phyloP scores from a whole-genome alignment of 1,140 invertebrate genomes.

The Ceratina australensis region DNA sequence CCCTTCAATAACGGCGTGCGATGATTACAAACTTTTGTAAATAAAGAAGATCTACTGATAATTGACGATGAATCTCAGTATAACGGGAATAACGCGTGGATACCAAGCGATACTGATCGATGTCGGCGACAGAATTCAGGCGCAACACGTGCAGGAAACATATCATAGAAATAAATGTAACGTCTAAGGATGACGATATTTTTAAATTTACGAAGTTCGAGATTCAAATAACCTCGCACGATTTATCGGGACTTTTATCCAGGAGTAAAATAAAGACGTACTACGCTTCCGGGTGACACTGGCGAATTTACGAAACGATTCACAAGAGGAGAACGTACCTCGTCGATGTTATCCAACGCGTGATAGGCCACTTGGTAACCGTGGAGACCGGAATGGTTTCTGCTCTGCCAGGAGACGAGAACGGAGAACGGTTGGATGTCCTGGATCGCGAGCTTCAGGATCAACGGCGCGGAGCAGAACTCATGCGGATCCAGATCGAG shows the following conservation, averaged over 20 bases:
- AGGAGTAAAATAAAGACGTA: too few species aligned
- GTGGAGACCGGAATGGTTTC: slow-evolving; percentile 91
- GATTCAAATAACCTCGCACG: background rate
- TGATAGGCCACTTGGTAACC: slow-evolving; percentile 91
- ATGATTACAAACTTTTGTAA: too few species aligned
- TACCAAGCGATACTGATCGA: background rate
- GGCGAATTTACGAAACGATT: background rate
- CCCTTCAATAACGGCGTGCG: too few species aligned
- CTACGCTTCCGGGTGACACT: background rate
- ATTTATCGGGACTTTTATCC: background rate
- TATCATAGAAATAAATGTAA: background rate
- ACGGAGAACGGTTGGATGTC: slow-evolving; percentile 93
- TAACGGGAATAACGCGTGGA: too few species aligned
- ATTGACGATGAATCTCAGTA: too few species aligned
- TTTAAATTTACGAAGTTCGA: too few species aligned
- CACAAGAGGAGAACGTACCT: slow-evolving; percentile 67
- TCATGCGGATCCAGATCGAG: slow-evolving; percentile 88
- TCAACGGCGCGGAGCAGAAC: slow-evolving; percentile 90
- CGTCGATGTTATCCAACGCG: slow-evolving; percentile 83
- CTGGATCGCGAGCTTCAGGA: slow-evolving; percentile 90
- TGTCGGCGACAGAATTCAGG: background rate
- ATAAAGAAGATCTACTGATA: too few species aligned
- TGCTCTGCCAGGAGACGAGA: slow-evolving; percentile 92
- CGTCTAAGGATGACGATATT: background rate
- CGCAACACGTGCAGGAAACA: background rate